phyloP scores from a whole-genome alignment of 2,113 vertebrate genomes.

The Cinclus cinclus region DNA sequence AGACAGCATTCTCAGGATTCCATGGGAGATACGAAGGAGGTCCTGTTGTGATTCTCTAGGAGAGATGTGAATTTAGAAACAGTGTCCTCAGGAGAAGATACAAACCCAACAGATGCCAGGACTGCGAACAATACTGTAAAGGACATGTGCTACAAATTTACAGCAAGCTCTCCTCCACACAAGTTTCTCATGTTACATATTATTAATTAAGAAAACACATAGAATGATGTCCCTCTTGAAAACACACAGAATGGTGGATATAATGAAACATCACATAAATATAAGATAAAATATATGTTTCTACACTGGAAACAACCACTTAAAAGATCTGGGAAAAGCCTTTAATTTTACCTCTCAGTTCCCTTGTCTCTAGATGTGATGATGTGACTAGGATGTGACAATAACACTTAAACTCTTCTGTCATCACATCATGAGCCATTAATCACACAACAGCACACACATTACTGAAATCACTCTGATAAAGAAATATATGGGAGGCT shows the following conservation, averaged over 20 bases:
- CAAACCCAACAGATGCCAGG: neutral
- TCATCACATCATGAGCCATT: neutral
- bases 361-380: neutral
- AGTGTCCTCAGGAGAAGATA: neutral
- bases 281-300: neutral
- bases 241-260: neutral
- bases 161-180: neutral
- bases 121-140: neutral
- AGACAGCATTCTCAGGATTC: slow-evolving; percentile 19
- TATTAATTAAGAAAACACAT: neutral
- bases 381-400: neutral
- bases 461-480: neutral
- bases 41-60: neutral
- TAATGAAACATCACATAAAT: neutral
- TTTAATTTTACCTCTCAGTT: neutral
- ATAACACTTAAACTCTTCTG: neutral
- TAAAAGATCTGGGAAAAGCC: neutral
- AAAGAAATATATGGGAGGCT: neutral
- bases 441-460: neutral
- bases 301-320: neutral
- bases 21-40: neutral
- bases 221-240: neutral
- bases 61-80: neutral
- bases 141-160: neutral
- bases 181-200: neutral